These are phyloP conservation scores for Apamea epomidion DNA, from an alignment of 2,888 invertebrate genomes.

Conservation along the genomic window DNA sequence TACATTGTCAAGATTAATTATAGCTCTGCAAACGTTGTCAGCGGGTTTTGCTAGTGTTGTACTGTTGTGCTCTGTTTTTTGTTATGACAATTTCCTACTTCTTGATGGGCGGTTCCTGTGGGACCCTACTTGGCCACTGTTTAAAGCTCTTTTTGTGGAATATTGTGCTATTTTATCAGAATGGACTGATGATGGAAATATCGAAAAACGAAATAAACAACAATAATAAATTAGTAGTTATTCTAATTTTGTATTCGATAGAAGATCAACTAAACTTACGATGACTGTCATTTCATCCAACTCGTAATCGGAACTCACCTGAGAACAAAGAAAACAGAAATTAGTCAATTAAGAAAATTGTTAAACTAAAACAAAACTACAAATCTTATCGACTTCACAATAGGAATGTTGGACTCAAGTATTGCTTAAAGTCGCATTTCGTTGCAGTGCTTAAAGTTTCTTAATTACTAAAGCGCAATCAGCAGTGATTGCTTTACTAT, in stretches of 20 bases:
- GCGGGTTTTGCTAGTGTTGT: not conserved
- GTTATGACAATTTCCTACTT: not conserved
- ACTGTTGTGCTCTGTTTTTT: not conserved
- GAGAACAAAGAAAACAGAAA: constrained; percentile 71
- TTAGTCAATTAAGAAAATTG: constrained; percentile 31
- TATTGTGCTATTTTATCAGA: not conserved
- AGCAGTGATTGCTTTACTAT: constrained; percentile 32
- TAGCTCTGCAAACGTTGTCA: constrained; percentile 22
- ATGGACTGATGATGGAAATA: not conserved
- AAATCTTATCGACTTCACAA: not conserved
- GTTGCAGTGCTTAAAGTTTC: constrained; percentile 26
- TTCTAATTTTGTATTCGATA: not conserved
- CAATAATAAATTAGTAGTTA: not conserved
- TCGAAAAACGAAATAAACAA: not conserved
- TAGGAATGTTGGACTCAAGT: not conserved
- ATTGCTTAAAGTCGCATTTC: constrained; percentile 11
- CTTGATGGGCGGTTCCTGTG: not conserved
- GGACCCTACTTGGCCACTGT: not conserved
- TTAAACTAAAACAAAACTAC: not conserved
- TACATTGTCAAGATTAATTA: constrained; percentile 31
- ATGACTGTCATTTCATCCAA: constrained; percentile 70
- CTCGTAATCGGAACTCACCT: constrained; percentile 83
- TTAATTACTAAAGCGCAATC: constrained; percentile 29
- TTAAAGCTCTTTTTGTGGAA: not conserved
- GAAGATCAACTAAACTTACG: constrained; percentile 71